Percentiles rank a stretch among this genome's conserved stretches.
Conservation (phyloP, 2,113 vertebrate genomes). For the Poeciliopsis prolifica region DNA sequence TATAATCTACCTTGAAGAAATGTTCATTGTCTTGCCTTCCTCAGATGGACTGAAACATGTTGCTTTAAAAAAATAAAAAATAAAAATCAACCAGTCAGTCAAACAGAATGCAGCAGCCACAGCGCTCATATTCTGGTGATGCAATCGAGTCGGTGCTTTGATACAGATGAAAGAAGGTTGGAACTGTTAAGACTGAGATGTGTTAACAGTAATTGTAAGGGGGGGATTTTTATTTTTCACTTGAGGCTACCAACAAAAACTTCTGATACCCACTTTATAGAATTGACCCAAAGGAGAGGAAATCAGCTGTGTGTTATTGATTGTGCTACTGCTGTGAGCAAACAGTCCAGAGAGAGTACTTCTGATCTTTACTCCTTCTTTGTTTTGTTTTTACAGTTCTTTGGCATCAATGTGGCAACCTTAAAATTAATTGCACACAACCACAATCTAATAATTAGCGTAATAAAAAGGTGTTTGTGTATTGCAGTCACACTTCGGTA, state of each 20-base stretch:
- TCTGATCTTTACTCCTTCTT: constrained; percentile 5
- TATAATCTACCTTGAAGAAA: background rate
- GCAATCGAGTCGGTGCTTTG: constrained; percentile 3
- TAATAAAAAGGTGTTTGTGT: constrained; percentile 2
- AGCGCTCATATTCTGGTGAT: constrained; percentile 12
- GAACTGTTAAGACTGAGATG: constrained; percentile 11
- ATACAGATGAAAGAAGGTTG: constrained; percentile 11
- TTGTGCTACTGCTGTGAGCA: constrained; percentile 37
- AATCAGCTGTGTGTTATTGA: constrained; percentile 55
- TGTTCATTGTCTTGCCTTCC: background rate
- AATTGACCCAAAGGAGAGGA: constrained; percentile 42
- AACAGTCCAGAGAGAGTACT: constrained; percentile 23
- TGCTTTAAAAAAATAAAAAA: background rate
- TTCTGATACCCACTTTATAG: constrained; percentile 46
- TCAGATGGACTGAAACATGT: background rate
- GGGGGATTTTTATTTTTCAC: constrained; percentile 20
- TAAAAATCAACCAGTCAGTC: background rate
- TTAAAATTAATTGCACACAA: background rate
- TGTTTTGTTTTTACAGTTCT: background rate
- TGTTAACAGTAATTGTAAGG: constrained; percentile 20
- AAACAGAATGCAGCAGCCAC: background rate
- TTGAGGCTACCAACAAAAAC: constrained; percentile 47
- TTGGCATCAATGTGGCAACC: constrained; percentile 18
- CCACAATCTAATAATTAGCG: constrained; percentile 9
- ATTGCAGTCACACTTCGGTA: background rate